Evolutionary conservation across 2,797 vertebrate species (phyloP).

Genomic region (Myotis pilosus): DNA sequence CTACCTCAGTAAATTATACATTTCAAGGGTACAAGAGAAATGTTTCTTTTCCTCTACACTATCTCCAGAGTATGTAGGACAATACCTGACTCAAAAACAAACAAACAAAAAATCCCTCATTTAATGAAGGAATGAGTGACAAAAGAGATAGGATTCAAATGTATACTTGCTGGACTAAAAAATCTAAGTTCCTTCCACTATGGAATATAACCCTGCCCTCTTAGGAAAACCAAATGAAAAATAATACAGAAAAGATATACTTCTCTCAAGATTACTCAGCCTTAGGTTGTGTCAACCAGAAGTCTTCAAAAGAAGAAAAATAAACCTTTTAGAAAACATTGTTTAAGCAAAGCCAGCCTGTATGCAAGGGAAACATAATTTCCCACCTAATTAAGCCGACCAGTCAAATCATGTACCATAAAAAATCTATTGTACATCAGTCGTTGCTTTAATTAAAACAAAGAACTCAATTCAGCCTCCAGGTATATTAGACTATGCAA

Average conservation of each 20-base stretch:
- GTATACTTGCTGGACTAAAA: background rate
- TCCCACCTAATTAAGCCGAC: conserved; percentile 54
- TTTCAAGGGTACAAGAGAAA: background rate
- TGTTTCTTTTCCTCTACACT: background rate
- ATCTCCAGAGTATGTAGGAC: background rate
- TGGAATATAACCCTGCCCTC: background rate
- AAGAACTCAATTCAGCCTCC: conserved; percentile 39
- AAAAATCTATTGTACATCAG: conserved; percentile 57
- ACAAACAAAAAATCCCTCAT: background rate
- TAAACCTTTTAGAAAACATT: conserved; percentile 18
- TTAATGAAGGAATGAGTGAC: background rate
- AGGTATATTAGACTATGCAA: conserved; percentile 44
- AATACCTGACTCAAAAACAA: background rate
- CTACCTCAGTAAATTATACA: background rate
- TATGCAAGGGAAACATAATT: conserved; percentile 32
- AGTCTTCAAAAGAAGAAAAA: conserved; percentile 10
- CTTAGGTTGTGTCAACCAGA: background rate
- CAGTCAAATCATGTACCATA: conserved; percentile 53
- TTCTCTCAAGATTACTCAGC: background rate
- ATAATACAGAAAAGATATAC: background rate
- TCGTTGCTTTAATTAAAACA: conserved; percentile 60
- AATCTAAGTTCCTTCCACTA: background rate
- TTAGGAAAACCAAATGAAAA: background rate
- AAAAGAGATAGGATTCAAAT: background rate
- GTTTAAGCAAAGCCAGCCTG: conserved; percentile 2